Evolutionary conservation across 2,797 vertebrate species (phyloP), one percentile per base, ranked within the genome.

Genomic region (Centropyge bicolor): DNA sequence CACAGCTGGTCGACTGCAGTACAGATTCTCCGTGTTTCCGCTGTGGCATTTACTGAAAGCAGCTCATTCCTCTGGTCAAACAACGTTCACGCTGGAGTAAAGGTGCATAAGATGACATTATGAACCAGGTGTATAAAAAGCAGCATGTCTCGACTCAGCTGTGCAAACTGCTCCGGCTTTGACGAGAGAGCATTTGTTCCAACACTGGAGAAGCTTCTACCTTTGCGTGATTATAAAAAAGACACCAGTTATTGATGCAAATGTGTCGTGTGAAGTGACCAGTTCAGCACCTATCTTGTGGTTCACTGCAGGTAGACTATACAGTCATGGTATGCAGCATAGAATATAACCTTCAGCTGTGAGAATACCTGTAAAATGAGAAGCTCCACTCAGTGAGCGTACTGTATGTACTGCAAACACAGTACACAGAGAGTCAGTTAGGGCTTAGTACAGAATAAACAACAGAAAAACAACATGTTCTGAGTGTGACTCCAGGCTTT

Each of bases 1-100:
- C 70, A 83, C 89, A 91, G 91, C 81, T 88, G 86, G 54, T 79
- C n/a, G 16, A 36, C 20, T 55, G 69, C 63, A 10, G 3, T 63
- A 3, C 43, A 51, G 13, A 13, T 35, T 24, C 24, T 65, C 24
- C 60, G 8, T 70, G 48, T 66, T 43, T 24, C 22, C 35, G 43
- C 5, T 10, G 5, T 46, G 63, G 22, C 8, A 49, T 61, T 46
- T 14, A 20, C 46, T 40, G 17, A 55, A 41, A 20, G 65, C 11
- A 52, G 10, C 0, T 0, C 6, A 7, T 36, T 36, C 46, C 35
- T 52, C 12, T 13, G 55, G 62, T 64, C 55, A 48, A 62, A 61
- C 27, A 24, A 3, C 61, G 57, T 17, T 10, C 22, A 8, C 4
- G 5, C 64, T 17, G 8, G 7, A 48, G 10, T 27, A 13, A 40